These are phyloP conservation scores for Petrophora chlorosata DNA, from an alignment of 2,888 invertebrate species.

Conservation along the genomic window DNA sequence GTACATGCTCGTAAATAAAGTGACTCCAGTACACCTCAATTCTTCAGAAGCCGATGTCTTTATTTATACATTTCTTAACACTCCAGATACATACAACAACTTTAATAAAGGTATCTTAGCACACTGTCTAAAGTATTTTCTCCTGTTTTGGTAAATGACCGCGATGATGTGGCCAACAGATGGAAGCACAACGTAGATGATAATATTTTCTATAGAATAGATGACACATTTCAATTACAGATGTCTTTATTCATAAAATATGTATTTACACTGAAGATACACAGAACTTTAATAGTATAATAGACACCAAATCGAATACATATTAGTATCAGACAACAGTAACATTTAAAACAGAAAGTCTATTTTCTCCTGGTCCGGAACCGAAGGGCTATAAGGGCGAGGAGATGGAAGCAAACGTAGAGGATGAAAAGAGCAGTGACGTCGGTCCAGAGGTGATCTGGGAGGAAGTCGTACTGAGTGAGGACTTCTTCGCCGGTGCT, in stretches of 20 bases:
- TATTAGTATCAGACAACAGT: slow-evolving; percentile 5
- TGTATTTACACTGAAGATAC: slow-evolving; percentile 44
- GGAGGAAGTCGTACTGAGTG: slow-evolving; percentile 88
- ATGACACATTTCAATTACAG: not conserved
- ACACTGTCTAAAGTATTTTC: too few species aligned
- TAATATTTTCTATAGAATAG: not conserved
- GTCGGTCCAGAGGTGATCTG: slow-evolving; percentile 85
- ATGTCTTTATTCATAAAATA: slow-evolving; percentile 34
- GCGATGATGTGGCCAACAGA: too few species aligned
- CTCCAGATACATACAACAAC: too few species aligned
- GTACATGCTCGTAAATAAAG: too few species aligned
- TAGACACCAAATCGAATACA: too few species aligned
- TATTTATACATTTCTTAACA: too few species aligned
- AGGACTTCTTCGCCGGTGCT: slow-evolving; percentile 89
- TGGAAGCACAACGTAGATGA: not conserved
- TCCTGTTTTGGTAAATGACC: too few species aligned
- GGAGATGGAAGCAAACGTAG: slow-evolving; percentile 87
- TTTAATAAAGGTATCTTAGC: too few species aligned
- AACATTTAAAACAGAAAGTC: not conserved
- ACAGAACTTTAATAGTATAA: slow-evolving; percentile 16
- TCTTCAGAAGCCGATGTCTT: too few species aligned
- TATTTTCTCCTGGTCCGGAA: slow-evolving; percentile 84
- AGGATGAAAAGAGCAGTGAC: slow-evolving; percentile 86
- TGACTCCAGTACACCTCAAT: too few species aligned
- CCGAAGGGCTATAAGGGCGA: slow-evolving; percentile 88